phyloP scores from a whole-genome alignment of 64 coral and sea anemone genomes.

The Acropora yongei region DNA sequence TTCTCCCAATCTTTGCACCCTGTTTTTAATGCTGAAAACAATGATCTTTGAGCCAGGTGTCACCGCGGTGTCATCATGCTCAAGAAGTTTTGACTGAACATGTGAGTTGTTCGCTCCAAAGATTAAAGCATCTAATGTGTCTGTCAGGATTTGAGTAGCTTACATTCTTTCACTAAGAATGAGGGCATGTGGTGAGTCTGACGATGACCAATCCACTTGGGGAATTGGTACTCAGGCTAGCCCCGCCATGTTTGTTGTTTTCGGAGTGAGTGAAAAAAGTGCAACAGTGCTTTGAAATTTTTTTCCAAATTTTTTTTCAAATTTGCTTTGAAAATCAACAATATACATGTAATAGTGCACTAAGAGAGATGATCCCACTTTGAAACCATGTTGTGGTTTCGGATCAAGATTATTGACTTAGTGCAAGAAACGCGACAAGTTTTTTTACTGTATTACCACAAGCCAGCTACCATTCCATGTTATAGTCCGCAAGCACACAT shows the following conservation, averaged over 20 bases:
- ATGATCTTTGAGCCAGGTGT: constrained; percentile 45
- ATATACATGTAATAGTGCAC: neutral
- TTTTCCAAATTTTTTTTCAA: too few species aligned
- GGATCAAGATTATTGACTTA: neutral
- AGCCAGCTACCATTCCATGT: neutral
- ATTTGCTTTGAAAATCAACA: neutral
- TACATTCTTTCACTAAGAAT: constrained; percentile 71
- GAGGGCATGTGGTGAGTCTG: constrained; percentile 67
- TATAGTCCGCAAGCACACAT: neutral
- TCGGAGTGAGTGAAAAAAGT: neutral
- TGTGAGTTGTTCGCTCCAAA: constrained; percentile 45
- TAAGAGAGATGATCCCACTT: constrained; percentile 29
- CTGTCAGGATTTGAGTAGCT: constrained; percentile 56
- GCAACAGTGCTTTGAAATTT: too few species aligned
- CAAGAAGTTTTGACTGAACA: constrained; percentile 71
- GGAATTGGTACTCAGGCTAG: constrained; percentile 58
- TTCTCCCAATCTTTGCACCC: too few species aligned
- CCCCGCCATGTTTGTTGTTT: constrained; percentile 51
- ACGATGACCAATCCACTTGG: constrained; percentile 44
- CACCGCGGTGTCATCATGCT: constrained; percentile 61
- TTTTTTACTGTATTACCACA: too few species aligned
- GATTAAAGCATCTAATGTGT: constrained; percentile 60
- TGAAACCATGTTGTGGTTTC: constrained; percentile 68
- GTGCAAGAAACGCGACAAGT: neutral
- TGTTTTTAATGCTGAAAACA: constrained; percentile 47